phyloP scores from a whole-genome alignment of 2,888 invertebrate genomes.

The Caenorhabditis plicata region DNA sequence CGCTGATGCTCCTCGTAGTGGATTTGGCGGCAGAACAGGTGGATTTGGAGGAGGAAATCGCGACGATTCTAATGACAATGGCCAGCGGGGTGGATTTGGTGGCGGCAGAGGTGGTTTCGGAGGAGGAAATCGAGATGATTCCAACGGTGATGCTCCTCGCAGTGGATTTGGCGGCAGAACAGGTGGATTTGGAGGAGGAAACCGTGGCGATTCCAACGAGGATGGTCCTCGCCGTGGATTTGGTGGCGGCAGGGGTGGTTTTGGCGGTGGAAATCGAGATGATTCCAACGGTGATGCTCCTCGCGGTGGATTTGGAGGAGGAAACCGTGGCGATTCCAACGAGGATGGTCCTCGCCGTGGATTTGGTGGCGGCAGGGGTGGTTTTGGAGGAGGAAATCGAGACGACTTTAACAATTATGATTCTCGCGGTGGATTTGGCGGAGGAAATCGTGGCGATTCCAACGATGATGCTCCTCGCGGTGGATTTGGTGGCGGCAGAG shows the following conservation, averaged over 20 bases:
- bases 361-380: no score
- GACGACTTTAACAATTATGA: neutral
- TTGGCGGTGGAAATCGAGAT: no score
- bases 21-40: neutral
- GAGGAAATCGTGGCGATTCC: neutral
- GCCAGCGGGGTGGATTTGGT: slow-evolving; percentile 10
- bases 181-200: no score
- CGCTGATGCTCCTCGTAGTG: no score
- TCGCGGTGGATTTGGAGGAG: slow-evolving; percentile 11
- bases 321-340: no score
- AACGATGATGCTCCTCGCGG: no score
- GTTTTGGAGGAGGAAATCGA: slow-evolving; percentile 5
- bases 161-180: neutral
- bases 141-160: no score
- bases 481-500: neutral
- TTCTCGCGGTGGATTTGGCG: neutral
- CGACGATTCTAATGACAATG: neutral
- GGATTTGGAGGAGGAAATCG: slow-evolving; percentile 1
- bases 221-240: no score
- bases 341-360: no score
- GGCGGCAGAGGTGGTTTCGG: slow-evolving; percentile 1
- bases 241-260: slow-evolving; percentile 1
- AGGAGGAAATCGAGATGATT: neutral
- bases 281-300: no score
- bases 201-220: no score